These are phyloP conservation scores for Seira ritae DNA, from an alignment of 2,888 invertebrate species.

Conservation along the genomic window DNA sequence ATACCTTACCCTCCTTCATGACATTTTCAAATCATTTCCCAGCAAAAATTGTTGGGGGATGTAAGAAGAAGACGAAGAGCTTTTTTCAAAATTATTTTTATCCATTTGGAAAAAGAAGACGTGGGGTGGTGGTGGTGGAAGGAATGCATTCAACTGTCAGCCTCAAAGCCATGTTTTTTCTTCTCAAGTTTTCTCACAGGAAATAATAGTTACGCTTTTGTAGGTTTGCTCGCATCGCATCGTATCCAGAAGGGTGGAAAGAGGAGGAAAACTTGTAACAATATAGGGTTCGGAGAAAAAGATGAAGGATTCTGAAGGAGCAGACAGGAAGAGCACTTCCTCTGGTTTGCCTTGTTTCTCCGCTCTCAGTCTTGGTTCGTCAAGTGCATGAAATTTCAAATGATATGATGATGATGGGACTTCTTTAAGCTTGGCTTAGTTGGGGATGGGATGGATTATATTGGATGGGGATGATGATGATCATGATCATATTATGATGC, in stretches of 20 bases:
- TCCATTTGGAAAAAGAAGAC: too few species aligned
- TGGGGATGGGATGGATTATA: too few species aligned
- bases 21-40: too few species aligned
- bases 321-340: conserved; percentile 66
- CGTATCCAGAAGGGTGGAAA: conserved; percentile 49
- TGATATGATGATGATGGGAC: neutral
- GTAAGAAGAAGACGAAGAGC: too few species aligned
- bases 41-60: too few species aligned
- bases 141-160: too few species aligned
- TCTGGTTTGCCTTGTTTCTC: conserved; percentile 38
- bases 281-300: conserved; percentile 53
- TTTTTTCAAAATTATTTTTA: too few species aligned
- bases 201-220: conserved; percentile 30
- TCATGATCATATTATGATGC: too few species aligned
- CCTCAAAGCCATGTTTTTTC: neutral
- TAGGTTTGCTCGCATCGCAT: too few species aligned
- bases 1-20: too few species aligned
- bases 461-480: too few species aligned
- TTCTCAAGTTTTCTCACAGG: conserved; percentile 40
- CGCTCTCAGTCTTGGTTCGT: conserved; percentile 53
- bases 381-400: conserved; percentile 38
- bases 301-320: conserved; percentile 45
- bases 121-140: too few species aligned
- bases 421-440: neutral
- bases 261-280: conserved; percentile 39